Conservation (phyloP, 2,797 vertebrate species). For the Pteropus rufus region DNA sequence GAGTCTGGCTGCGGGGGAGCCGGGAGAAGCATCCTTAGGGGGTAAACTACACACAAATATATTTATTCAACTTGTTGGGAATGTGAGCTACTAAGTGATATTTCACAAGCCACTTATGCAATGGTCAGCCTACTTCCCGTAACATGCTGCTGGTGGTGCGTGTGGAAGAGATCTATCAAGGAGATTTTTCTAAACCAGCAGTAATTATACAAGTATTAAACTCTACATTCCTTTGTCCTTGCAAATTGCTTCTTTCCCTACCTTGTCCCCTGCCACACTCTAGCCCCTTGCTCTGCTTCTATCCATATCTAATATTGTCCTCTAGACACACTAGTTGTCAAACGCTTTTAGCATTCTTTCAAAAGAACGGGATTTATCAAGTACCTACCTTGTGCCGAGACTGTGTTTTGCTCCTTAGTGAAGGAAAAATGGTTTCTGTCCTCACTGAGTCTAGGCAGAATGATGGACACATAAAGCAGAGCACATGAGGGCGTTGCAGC, state of each 20-base stretch:
- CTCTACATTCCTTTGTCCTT: constrained; percentile 27
- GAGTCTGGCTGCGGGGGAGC: constrained; percentile 21
- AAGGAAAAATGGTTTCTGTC: not conserved
- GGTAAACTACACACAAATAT: constrained; percentile 58
- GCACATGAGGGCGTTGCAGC: fast-evolving
- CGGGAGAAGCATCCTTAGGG: constrained; percentile 35
- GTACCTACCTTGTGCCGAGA: not conserved
- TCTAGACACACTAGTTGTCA: not conserved
- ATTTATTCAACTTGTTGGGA: constrained; percentile 73
- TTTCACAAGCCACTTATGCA: constrained; percentile 79
- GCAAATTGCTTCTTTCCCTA: constrained; percentile 19
- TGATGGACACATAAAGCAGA: not conserved
- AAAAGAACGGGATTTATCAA: not conserved
- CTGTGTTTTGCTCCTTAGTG: not conserved
- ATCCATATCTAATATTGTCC: not conserved
- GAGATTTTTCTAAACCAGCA: constrained; percentile 66
- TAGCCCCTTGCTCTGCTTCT: not conserved
- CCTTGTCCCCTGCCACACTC: not conserved
- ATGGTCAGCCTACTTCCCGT: constrained; percentile 73
- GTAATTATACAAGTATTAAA: constrained; percentile 45
- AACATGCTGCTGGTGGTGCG: constrained; percentile 29
- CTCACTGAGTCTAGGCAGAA: not conserved
- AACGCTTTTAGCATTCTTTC: not conserved
- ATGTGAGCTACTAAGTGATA: constrained; percentile 48
- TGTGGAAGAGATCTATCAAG: constrained; percentile 59